phyloP scores from a whole-genome alignment of 2,888 invertebrate species.

The Drosophila incognita region DNA sequence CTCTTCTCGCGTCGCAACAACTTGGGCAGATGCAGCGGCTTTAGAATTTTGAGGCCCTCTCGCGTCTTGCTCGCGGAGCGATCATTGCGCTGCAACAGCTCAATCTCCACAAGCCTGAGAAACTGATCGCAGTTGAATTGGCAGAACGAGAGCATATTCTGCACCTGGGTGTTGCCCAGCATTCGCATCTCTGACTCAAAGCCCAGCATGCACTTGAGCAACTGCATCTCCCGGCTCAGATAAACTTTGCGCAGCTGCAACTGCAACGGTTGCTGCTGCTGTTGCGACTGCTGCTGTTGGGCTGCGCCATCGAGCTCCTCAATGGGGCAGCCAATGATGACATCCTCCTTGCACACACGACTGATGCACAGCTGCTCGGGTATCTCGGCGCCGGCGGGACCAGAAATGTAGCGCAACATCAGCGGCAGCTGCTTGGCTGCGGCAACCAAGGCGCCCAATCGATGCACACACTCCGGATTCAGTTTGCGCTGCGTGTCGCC shows the following conservation, averaged over 20 bases:
- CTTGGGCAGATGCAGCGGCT: constrained; percentile 84
- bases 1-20: constrained; percentile 84
- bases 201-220: constrained; percentile 83
- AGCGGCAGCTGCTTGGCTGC: constrained; percentile 82
- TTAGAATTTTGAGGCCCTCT: constrained; percentile 87
- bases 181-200: constrained; percentile 85
- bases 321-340: constrained; percentile 86
- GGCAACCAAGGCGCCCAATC: constrained; percentile 81
- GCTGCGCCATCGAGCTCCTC: constrained; percentile 85
- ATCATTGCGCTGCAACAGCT: constrained; percentile 84
- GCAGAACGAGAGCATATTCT: constrained; percentile 85
- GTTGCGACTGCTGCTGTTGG: constrained; percentile 14
- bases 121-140: constrained; percentile 85
- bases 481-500: constrained; percentile 79
- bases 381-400: constrained; percentile 81
- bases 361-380: constrained; percentile 83
- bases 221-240: constrained; percentile 84
- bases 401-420: constrained; percentile 83
- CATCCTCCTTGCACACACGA: constrained; percentile 82
- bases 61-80: constrained; percentile 85
- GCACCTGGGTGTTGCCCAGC: constrained; percentile 85
- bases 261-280: constrained; percentile 65
- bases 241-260: constrained; percentile 86
- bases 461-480: constrained; percentile 85
- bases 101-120: constrained; percentile 83